Conservation (phyloP, 1,140 invertebrate species). For the Cydia pomonella region DNA sequence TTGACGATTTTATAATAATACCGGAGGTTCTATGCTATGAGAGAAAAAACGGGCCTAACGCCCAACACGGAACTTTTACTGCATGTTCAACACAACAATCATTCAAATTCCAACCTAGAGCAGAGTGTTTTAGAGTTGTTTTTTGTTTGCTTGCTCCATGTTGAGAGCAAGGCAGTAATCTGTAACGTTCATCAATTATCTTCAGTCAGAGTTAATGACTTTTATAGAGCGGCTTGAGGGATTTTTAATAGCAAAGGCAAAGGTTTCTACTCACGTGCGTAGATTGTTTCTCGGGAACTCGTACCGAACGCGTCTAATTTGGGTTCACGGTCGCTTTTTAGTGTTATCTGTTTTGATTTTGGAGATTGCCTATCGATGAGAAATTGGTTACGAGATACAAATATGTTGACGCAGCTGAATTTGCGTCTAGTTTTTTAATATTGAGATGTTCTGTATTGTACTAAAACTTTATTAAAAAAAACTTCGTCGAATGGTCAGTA, state of each 20-base stretch:
- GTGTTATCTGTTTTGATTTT: slow-evolving; percentile 17
- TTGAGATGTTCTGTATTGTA: neutral
- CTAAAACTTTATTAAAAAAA: no score
- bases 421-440: neutral
- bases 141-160: slow-evolving; percentile 32
- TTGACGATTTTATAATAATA: slow-evolving; percentile 79
- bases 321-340: slow-evolving; percentile 39
- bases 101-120: slow-evolving; percentile 44
- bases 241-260: slow-evolving; percentile 59
- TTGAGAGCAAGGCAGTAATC: slow-evolving; percentile 67
- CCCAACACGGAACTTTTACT: slow-evolving; percentile 60
- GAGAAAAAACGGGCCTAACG: slow-evolving; percentile 64
- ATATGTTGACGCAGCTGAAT: neutral
- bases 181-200: slow-evolving; percentile 78
- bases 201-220: slow-evolving; percentile 76
- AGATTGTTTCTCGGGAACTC: slow-evolving; percentile 49
- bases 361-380: slow-evolving; percentile 24
- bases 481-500: no score
- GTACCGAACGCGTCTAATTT: slow-evolving; percentile 36
- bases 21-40: slow-evolving; percentile 50
- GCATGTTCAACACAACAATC: slow-evolving; percentile 2
- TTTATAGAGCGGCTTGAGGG: slow-evolving; percentile 69
- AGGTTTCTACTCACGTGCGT: slow-evolving; percentile 40
- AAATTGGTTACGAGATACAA: slow-evolving; percentile 26
- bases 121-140: slow-evolving; percentile 37